phyloP scores from a whole-genome alignment of 2,888 invertebrate genomes.

The Xestia c-nigrum region DNA sequence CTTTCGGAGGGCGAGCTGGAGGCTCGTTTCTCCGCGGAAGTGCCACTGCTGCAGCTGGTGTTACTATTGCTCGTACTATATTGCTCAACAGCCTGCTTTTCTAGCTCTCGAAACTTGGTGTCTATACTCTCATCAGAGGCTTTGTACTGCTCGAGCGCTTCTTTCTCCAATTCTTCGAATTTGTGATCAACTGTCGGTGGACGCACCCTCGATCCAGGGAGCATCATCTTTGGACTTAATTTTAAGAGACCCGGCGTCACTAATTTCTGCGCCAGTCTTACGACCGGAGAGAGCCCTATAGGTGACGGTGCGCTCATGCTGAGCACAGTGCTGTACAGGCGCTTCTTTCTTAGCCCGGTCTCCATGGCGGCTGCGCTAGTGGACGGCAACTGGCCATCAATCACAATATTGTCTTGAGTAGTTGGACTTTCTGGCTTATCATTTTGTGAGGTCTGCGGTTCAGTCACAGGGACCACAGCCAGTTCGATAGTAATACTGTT shows the following conservation, averaged over 20 bases:
- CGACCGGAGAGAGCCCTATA: slow-evolving; percentile 77
- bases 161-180: slow-evolving; percentile 90
- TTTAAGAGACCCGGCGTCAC: slow-evolving; percentile 84
- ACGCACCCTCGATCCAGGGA: slow-evolving; percentile 79
- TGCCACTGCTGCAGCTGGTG: slow-evolving; percentile 87
- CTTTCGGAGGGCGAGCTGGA: slow-evolving; percentile 72
- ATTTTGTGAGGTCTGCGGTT: slow-evolving; percentile 61
- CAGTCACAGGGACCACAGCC: slow-evolving; percentile 60
- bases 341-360: slow-evolving; percentile 80
- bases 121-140: slow-evolving; percentile 91
- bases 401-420: slow-evolving; percentile 71
- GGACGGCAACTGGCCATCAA: slow-evolving; percentile 79
- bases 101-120: slow-evolving; percentile 91
- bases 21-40: slow-evolving; percentile 80
- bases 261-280: slow-evolving; percentile 83
- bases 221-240: slow-evolving; percentile 83
- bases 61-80: slow-evolving; percentile 90
- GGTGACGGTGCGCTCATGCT: slow-evolving; percentile 86
- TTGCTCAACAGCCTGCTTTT: slow-evolving; percentile 92
- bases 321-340: slow-evolving; percentile 90
- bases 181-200: slow-evolving; percentile 82
- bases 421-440: slow-evolving; percentile 71
- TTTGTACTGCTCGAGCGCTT: slow-evolving; percentile 91
- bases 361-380: slow-evolving; percentile 82
- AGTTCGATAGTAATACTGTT: slow-evolving; percentile 62